Base-by-base conservation (phyloP, 2,113 vertebrate genomes). In the Pseudopodoces humilis region DNA sequence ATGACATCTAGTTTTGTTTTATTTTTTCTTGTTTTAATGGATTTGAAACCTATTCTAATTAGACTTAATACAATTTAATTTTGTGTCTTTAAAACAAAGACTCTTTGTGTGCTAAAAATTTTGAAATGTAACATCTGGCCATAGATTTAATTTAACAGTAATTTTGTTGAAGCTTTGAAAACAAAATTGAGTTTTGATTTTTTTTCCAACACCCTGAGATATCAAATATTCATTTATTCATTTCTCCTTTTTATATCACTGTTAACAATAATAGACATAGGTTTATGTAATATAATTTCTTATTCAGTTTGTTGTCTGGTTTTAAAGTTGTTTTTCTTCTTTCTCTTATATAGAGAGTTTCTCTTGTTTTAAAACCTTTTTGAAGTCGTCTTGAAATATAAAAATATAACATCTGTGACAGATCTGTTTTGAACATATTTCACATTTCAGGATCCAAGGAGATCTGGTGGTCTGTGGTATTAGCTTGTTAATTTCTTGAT, bases 401-500 rank as follows among this genome's bases (percentile, higher is more conserved):
- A 96, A 78, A 94, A 82, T 95, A 82, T 85, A 95, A 95, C 91
- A 87, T 92, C 80, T 97, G 86, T 95, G 41, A 94, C 82, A 81
- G 92, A 53, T 97, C 88, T 94, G 64, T 78, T 95, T 92, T 86
- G 86, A 82, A 95, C 92, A 58, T 91, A 96, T 78, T 94, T 95
- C 80, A 83, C 70, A 10, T 96, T 96, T 95, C 76, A 72, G 65
- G 86, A 93, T 94, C 86, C 86, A 87, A 96, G 82, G 87, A 88
- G 28, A 95, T 96, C 91, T 95, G 85, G 95, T 95, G 90, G 92
- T 96, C 96, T 95, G 95, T 93, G 90, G 94, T 94, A 90, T 91
- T 92, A 25, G 87, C 97, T 98, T 96, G 97, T 98, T 98, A 98
- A 97, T 98, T 97, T 97, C 88, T 96, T 98, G 98, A 98, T 98